Percentiles rank a stretch among this genome's conserved stretches.
These are phyloP conservation scores for Platycnemis pennipes DNA, from an alignment of 2,888 invertebrate species.

Conservation along the genomic window DNA sequence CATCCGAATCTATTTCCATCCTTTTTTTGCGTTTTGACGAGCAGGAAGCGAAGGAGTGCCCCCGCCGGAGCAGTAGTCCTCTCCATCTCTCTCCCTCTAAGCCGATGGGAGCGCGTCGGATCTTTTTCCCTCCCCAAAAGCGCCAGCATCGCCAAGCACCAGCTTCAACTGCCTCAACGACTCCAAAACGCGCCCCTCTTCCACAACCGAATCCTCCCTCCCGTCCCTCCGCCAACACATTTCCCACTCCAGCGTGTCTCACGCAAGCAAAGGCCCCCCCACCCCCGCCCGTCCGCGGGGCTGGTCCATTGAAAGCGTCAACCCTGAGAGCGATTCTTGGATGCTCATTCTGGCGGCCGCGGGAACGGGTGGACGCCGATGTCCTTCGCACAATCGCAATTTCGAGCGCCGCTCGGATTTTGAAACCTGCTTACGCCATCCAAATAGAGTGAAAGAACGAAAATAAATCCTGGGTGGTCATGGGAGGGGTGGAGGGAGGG, in stretches of 20 bases:
- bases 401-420: conserved; percentile 53
- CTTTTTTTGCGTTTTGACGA: conserved; percentile 55
- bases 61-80: background rate
- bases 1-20: conserved; percentile 66
- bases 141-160: background rate
- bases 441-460: conserved; percentile 36
- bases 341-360: conserved; percentile 43
- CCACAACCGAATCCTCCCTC: background rate
- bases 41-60: conserved; percentile 57
- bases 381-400: conserved; percentile 66
- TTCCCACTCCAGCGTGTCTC: conserved; percentile 13
- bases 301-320: conserved; percentile 61
- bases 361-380: conserved; percentile 49
- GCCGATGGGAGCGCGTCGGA: background rate
- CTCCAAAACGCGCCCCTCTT: background rate
- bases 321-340: conserved; percentile 64
- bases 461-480: conserved; percentile 41
- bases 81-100: background rate
- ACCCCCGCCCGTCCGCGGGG: background rate
- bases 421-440: conserved; percentile 55
- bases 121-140: background rate
- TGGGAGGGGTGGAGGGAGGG: no score
- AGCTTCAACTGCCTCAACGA: background rate
- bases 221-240: conserved; percentile 10
- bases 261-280: conserved; percentile 7